phyloP scores from a whole-genome alignment of 2,113 vertebrate genomes.

The Probosciger aterrimus region DNA sequence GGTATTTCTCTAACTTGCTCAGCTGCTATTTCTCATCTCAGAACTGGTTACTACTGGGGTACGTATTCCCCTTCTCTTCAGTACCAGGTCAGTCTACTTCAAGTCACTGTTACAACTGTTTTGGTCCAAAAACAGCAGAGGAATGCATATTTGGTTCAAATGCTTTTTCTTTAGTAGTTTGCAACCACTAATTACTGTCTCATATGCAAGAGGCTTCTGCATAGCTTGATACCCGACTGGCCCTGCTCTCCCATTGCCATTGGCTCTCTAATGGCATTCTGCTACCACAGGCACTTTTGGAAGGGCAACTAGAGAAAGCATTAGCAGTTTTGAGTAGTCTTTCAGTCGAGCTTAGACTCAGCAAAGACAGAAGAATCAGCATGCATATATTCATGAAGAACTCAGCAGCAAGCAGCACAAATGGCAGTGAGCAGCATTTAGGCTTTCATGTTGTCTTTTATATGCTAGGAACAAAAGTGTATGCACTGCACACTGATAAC shows the following conservation, averaged over 20 bases:
- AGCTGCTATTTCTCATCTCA: background rate
- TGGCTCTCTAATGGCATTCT: background rate
- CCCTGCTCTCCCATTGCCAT: background rate
- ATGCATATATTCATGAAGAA: background rate
- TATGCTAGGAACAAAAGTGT: background rate
- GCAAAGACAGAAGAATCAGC: background rate
- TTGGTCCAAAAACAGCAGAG: background rate
- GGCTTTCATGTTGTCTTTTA: background rate
- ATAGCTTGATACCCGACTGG: background rate
- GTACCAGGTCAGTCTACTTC: background rate
- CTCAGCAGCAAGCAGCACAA: background rate
- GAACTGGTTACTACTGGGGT: background rate
- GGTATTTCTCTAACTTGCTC: background rate
- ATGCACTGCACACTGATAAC: background rate
- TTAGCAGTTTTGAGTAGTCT: background rate
- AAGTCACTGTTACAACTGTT: background rate
- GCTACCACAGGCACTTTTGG: background rate
- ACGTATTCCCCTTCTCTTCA: accelerated
- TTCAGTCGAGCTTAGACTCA: background rate
- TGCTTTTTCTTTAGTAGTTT: background rate
- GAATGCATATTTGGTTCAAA: background rate
- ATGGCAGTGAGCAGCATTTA: background rate
- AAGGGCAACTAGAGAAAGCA: background rate
- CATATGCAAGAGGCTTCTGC: background rate
- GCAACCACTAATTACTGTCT: background rate